Percentiles rank a stretch among this genome's conserved stretches.
Evolutionary conservation across 2,113 vertebrate genomes (phyloP).

Genomic region (Aramus guarauna): DNA sequence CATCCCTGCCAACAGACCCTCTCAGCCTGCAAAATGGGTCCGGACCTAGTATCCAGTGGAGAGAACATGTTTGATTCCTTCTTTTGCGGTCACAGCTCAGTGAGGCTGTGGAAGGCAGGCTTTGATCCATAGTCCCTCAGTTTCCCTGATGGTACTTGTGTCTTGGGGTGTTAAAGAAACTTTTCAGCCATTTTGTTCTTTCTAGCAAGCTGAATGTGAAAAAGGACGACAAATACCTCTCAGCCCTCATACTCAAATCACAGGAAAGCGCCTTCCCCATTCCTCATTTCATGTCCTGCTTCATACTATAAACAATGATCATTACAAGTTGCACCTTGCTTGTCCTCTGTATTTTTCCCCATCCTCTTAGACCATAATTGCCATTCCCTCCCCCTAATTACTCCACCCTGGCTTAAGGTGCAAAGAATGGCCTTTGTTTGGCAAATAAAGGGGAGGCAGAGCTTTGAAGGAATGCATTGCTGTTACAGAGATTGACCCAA

Average conservation of each 20-base stretch:
- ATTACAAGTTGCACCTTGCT: slow-evolving; percentile 9
- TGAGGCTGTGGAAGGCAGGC: background rate
- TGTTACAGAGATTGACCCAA: background rate
- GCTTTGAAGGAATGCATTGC: background rate
- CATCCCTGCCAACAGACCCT: rapidly evolving
- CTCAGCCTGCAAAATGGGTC: background rate
- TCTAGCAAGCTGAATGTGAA: background rate
- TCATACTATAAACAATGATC: slow-evolving; percentile 14
- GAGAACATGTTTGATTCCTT: background rate
- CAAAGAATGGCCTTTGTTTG: slow-evolving; percentile 26
- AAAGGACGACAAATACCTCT: background rate
- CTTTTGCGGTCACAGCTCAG: background rate
- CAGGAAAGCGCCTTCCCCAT: background rate
- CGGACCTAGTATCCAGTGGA: background rate
- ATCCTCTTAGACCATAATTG: slow-evolving; percentile 39
- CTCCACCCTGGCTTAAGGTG: slow-evolving; percentile 50
- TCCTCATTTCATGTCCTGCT: background rate
- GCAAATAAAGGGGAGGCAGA: slow-evolving; percentile 13
- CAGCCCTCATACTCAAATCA: background rate
- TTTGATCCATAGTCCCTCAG: background rate
- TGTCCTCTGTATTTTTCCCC: background rate
- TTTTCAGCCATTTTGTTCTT: background rate
- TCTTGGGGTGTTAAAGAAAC: background rate
- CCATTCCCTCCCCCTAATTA: slow-evolving; percentile 32
- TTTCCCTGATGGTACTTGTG: background rate